These are phyloP conservation scores for Patella ulyssiponensis DNA, from an alignment of 2,888 invertebrate genomes.

Conservation along the genomic window DNA sequence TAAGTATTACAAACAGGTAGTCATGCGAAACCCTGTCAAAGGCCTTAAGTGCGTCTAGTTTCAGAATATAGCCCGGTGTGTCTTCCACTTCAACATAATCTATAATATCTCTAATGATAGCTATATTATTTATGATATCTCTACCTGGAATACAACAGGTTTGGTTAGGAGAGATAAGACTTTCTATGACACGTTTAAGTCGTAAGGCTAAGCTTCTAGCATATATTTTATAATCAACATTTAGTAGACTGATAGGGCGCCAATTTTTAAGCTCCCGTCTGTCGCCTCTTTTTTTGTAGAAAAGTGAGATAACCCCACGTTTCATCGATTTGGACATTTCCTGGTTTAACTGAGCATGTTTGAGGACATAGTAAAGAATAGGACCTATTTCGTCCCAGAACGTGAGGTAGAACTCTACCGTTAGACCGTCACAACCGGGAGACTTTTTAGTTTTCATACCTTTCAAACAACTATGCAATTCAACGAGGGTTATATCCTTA, in stretches of 20 bases:
- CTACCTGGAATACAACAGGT: slow-evolving; percentile 42
- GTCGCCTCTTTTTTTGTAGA: slow-evolving; percentile 41
- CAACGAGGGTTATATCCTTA: background rate
- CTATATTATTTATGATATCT: slow-evolving; percentile 44
- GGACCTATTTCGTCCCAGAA: slow-evolving; percentile 31
- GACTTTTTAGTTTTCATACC: slow-evolving; percentile 34
- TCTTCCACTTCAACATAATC: slow-evolving; percentile 43
- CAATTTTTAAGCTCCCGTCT: slow-evolving; percentile 38
- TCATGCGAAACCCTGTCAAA: slow-evolving; percentile 45
- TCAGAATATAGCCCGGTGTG: slow-evolving; percentile 34
- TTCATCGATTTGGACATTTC: slow-evolving; percentile 26
- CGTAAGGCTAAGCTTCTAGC: slow-evolving; percentile 41
- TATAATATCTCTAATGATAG: slow-evolving; percentile 37
- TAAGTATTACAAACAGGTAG: slow-evolving; percentile 38
- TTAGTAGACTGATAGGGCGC: slow-evolving; percentile 45
- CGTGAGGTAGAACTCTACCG: slow-evolving; percentile 38
- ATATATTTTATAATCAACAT: slow-evolving; percentile 44
- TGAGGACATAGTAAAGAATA: slow-evolving; percentile 23
- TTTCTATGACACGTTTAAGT: slow-evolving; percentile 30
- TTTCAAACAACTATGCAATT: slow-evolving; percentile 23
- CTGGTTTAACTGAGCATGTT: slow-evolving; percentile 23
- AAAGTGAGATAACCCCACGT: slow-evolving; percentile 28
- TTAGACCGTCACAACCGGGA: slow-evolving; percentile 42
- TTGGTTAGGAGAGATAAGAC: slow-evolving; percentile 39
- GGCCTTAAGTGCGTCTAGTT: slow-evolving; percentile 48